These are phyloP conservation scores for Ambastaia sidthimunki DNA, from an alignment of 2,797 vertebrate species.

Conservation along the genomic window DNA sequence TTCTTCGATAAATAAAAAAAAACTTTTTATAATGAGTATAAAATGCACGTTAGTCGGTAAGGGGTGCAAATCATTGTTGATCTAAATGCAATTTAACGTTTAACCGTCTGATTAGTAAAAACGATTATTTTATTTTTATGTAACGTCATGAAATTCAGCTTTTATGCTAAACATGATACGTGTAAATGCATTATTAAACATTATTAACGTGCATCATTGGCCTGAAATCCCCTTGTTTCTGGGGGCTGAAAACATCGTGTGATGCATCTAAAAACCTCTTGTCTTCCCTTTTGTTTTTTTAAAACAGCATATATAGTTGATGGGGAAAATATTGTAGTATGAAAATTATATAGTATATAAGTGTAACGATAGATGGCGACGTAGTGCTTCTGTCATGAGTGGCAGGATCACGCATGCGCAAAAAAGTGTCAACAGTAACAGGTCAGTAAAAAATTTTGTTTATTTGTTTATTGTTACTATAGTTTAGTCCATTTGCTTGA, in stretches of 20 bases:
- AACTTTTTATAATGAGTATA: too few relatives aligned
- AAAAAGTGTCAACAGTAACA: not conserved
- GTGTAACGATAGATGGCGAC: constrained; percentile 33
- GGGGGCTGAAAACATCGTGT: too few relatives aligned
- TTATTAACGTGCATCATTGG: too few relatives aligned
- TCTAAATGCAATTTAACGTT: not conserved
- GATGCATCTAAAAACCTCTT: too few relatives aligned
- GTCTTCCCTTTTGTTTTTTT: too few relatives aligned
- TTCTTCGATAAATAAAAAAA: too few relatives aligned
- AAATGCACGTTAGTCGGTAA: not conserved
- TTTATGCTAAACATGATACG: not conserved
- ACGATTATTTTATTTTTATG: not conserved
- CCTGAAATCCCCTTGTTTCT: too few relatives aligned
- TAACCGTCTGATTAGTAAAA: not conserved
- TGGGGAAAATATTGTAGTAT: not conserved
- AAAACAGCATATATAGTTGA: too few relatives aligned
- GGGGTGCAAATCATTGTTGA: not conserved
- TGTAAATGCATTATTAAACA: too few relatives aligned
- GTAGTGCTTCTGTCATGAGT: not conserved
- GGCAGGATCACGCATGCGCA: constrained; percentile 29
- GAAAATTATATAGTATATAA: not conserved
- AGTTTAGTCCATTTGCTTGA: not conserved
- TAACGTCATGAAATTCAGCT: not conserved
- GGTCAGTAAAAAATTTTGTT: not conserved
- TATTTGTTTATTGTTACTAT: not conserved